These are phyloP conservation scores for Sesamia inferens DNA, from an alignment of 2,888 invertebrate genomes.

Conservation along the genomic window DNA sequence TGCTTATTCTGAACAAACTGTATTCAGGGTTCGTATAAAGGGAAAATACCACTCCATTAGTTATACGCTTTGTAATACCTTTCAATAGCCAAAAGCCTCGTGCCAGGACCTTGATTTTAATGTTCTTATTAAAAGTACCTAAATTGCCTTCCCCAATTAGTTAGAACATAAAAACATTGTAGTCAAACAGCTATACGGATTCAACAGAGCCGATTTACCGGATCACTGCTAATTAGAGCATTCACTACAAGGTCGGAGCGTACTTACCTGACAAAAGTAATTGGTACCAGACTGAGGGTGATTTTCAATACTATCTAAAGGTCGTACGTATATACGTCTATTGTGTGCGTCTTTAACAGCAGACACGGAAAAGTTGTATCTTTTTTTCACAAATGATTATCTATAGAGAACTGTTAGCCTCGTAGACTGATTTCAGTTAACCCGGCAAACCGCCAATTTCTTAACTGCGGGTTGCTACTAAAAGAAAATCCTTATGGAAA, in stretches of 20 bases:
- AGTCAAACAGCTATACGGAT: slow-evolving; percentile 42
- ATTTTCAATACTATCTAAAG: not conserved
- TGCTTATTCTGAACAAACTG: too few relatives aligned
- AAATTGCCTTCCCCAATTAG: slow-evolving; percentile 44
- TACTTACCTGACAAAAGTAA: slow-evolving; percentile 25
- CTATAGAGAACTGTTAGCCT: too few relatives aligned
- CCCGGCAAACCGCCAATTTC: too few relatives aligned
- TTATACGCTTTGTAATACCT: not conserved
- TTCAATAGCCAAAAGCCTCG: not conserved
- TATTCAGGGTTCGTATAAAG: too few relatives aligned
- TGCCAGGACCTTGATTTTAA: slow-evolving; percentile 23
- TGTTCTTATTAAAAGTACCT: slow-evolving; percentile 32
- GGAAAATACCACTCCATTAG: not conserved
- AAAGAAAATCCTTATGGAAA: too few relatives aligned
- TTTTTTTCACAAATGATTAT: not conserved
- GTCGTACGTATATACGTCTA: not conserved
- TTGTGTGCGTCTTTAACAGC: not conserved
- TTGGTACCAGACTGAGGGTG: slow-evolving; percentile 12
- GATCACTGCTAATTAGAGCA: slow-evolving; percentile 51
- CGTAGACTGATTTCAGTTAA: too few relatives aligned
- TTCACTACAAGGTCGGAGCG: slow-evolving; percentile 35
- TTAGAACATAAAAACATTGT: slow-evolving; percentile 37
- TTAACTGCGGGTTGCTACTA: too few relatives aligned
- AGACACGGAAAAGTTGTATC: not conserved
- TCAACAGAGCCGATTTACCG: slow-evolving; percentile 42